Conservation (phyloP, 2,113 vertebrate genomes). For the Calypte anna region DNA sequence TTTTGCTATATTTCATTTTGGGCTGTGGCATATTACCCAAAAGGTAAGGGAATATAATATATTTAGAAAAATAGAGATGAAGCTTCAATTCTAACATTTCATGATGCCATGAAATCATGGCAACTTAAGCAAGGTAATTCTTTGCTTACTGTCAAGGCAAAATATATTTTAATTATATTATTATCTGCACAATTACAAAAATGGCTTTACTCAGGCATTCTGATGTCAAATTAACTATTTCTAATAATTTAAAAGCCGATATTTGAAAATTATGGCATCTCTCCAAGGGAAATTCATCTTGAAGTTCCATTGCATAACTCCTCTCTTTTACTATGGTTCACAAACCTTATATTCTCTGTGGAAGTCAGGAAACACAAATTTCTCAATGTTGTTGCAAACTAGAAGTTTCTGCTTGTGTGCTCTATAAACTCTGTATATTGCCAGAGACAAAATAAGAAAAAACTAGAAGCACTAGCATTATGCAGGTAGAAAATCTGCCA, state of each 20-base stretch:
- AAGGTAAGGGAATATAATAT: slow-evolving; percentile 58
- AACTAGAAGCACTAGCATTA: not conserved
- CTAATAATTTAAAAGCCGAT: not conserved
- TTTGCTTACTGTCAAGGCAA: slow-evolving; percentile 48
- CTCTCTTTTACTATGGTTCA: not conserved
- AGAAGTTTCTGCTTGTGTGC: not conserved
- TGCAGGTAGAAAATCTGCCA: not conserved
- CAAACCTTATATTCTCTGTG: not conserved
- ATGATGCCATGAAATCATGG: slow-evolving; percentile 59
- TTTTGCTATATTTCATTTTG: slow-evolving; percentile 53
- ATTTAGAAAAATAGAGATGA: slow-evolving; percentile 68
- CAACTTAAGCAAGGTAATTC: slow-evolving; percentile 40
- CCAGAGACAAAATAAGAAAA: not conserved
- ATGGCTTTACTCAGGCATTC: slow-evolving; percentile 47
- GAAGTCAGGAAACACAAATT: not conserved
- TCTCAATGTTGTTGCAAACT: not conserved
- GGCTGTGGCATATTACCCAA: slow-evolving; percentile 38
- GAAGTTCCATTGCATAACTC: not conserved
- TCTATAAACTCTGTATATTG: not conserved
- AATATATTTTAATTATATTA: slow-evolving; percentile 58
- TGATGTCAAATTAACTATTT: slow-evolving; percentile 19
- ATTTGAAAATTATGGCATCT: not conserved
- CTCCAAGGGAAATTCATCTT: not conserved
- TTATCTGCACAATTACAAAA: slow-evolving; percentile 58
- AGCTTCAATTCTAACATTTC: slow-evolving; percentile 31